Base-by-base conservation (phyloP, 2,888 invertebrate genomes). In the Hofmannophila pseudospretella region DNA sequence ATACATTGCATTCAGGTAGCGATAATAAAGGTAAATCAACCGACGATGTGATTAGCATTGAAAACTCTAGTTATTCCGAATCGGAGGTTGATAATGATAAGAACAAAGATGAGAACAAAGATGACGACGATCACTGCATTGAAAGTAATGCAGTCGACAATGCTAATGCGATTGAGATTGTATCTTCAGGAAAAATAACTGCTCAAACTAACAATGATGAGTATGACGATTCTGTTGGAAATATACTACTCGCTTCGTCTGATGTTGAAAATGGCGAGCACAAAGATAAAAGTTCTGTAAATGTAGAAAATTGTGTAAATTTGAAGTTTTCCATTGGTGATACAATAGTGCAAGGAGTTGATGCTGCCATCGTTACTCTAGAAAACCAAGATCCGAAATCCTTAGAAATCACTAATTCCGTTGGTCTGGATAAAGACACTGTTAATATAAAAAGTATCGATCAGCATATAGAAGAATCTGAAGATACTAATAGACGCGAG, bases 31-130 rank as follows among this genome's bases (percentile, higher is more conserved):
- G 51, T 31, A 52, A 47, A 16, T 26, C 30, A 11, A 14, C 34
- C 0, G 54, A 56, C 49, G 75, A 75, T 43, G 67, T 84, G 9
- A 80, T 85, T 12, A 85, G 85, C 44, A 81, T 84, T 46, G 85
- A 82, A 66, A 75, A 85, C 51, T 85, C 85, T 2, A 84, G 77
- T 58, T 78, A 69, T 43, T 82, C 84, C 9, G 84, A 81, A 54
- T 64, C 67, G 4, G 81, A 82, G 47, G 42, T 32, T 7, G 54
- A 50, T 32, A 56, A 56, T 45, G 44, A 49, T 36, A 39, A 41
- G 11, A 36, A 36, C 30, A 48, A 51, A 29, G 25, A 34, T n/a
- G n/a, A n/a, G n/a, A n/a, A n/a, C 32, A 32, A 41, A 14, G 28
- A 23, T 16, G 29, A 32, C 7, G 36, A 44, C 7, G 25, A 37